Evolutionary conservation across 2,113 vertebrate species (phyloP).

Genomic region (Xerus inauris): DNA sequence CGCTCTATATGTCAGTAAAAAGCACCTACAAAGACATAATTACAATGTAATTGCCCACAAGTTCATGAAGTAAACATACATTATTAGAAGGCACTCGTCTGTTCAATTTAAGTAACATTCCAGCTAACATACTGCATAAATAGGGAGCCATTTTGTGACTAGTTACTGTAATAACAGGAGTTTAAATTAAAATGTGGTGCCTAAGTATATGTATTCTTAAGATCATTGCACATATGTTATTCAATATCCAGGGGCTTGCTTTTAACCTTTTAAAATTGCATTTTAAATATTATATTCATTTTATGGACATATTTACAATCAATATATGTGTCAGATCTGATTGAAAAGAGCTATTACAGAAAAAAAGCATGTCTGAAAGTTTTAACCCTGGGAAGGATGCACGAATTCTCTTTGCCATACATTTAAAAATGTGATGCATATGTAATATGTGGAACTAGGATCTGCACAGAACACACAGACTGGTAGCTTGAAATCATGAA

Average conservation of each 20-base stretch:
- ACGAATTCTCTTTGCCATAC: neutral
- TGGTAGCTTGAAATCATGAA: neutral
- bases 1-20: conserved; percentile 88
- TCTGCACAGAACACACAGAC: neutral
- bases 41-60: conserved; percentile 90
- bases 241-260: conserved; percentile 76
- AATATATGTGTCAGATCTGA: neutral
- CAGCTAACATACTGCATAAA: conserved; percentile 87
- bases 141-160: conserved; percentile 87
- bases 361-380: conserved; percentile 37
- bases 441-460: neutral
- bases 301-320: conserved; percentile 65
- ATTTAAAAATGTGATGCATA: neutral
- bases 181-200: conserved; percentile 86
- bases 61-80: conserved; percentile 91
- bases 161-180: conserved; percentile 87
- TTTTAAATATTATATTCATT: conserved; percentile 78
- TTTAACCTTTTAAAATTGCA: conserved; percentile 69
- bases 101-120: conserved; percentile 88
- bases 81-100: conserved; percentile 89
- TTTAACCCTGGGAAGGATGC: neutral
- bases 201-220: conserved; percentile 80
- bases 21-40: conserved; percentile 90
- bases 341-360: neutral
- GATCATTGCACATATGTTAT: conserved; percentile 83